Base-by-base conservation (phyloP, 2,797 vertebrate species). In the Anguilla megastoma region DNA sequence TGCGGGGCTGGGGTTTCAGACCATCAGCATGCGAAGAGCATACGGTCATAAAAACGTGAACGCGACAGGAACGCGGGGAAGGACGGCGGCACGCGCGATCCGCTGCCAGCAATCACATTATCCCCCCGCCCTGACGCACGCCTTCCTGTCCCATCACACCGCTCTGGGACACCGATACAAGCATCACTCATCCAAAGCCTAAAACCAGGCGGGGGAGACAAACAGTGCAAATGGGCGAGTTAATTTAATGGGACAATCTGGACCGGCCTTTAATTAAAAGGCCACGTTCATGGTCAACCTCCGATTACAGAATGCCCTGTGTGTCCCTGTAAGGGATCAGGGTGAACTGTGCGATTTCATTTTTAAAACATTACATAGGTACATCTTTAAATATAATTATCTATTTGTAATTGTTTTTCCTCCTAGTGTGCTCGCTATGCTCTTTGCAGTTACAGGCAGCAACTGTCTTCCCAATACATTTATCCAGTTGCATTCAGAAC, bases 51-150 rank as follows among this genome's bases (percentile, higher is more conserved):
- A 36, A 74, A 5, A 5, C 4, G 71, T 3, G 71, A 74, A 74
- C 14, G 27, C 27, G 36, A 74, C 27, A 6, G 74, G 24, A 41
- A 79, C 74, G 4, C 3, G 74, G 54, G 27, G 16, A 8, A 79
- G 74, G 74, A 30, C 74, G 16, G 5, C 74, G 6, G 60, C 30
- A 33, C 71, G 30, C 80, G 84, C 82, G 58, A 86, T 30, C 60
- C 27, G 24, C 71, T 89, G 89, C 87, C 91, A 92, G 86, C 69
- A 82, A 88, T 85, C 86, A 85, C 88, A 91, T 91, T 90, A 92
- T 84, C 36, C 86, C 48, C 87, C 45, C 85, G 89, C 87, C 91
- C 90, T 89, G 89, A 87, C 90, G 89, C 69, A 79, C 80, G 83
- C 89, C 89, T 83, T 24, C 12, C 21, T 4, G 88, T 86, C 88